A percentile compares a stretch with the other conserved stretches of the same genome.
These are phyloP conservation scores for Sebastes diaconus DNA, from an alignment of 2,797 vertebrate species.

Conservation along the genomic window DNA sequence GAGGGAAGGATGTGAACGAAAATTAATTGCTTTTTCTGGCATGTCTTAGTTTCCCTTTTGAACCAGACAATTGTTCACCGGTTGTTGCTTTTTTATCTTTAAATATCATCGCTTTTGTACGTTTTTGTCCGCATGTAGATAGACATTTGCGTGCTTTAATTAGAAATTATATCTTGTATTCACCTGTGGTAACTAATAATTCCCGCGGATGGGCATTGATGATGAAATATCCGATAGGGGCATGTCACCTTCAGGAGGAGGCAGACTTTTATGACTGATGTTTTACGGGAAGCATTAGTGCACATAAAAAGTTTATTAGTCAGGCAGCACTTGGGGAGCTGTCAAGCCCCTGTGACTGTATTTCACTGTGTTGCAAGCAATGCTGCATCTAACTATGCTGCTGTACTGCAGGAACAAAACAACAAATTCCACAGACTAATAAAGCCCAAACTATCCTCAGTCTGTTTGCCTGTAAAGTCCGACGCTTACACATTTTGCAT, in stretches of 20 bases:
- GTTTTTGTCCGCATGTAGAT: background rate
- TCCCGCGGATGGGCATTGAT: slow-evolving; percentile 19
- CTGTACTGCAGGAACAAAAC: slow-evolving; percentile 16
- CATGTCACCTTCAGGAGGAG: slow-evolving; percentile 65
- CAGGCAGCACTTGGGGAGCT: slow-evolving; percentile 49
- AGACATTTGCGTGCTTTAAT: slow-evolving; percentile 4
- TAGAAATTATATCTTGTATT: background rate
- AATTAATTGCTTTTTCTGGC: slow-evolving; percentile 41
- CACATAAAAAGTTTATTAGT: slow-evolving; percentile 78
- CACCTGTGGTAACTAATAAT: slow-evolving; percentile 1
- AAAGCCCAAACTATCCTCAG: slow-evolving; percentile 5
- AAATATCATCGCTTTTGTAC: background rate
- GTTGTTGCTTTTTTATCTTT: background rate
- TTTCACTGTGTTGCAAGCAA: slow-evolving; percentile 42
- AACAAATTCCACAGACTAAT: slow-evolving; percentile 18
- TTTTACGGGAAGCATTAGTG: slow-evolving; percentile 77
- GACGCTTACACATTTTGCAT: background rate
- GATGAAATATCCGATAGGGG: slow-evolving; percentile 52
- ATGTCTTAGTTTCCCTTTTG: slow-evolving; percentile 12
- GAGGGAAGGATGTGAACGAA: slow-evolving; percentile 21
- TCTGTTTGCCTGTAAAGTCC: slow-evolving; percentile 4
- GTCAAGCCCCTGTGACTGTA: slow-evolving; percentile 38
- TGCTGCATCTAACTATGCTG: background rate
- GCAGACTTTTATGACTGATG: slow-evolving; percentile 63
- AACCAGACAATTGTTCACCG: background rate